phyloP scores from a whole-genome alignment of 2,113 vertebrate genomes.

The Muntiacus reevesi region DNA sequence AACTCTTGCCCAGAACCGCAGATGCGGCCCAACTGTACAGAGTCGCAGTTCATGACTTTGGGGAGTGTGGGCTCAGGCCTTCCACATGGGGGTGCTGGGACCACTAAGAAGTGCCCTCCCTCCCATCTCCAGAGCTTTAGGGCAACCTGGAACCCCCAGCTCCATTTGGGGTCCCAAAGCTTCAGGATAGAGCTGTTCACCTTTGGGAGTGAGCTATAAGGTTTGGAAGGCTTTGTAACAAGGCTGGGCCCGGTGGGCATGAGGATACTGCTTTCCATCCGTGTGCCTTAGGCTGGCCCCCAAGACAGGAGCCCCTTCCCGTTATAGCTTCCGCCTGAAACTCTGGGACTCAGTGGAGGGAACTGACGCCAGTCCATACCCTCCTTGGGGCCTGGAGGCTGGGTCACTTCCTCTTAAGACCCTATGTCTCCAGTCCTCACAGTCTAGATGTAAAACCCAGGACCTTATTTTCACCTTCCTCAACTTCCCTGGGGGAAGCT shows the following conservation, averaged over 20 bases:
- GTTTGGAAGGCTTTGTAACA: neutral
- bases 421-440: neutral
- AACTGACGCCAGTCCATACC: neutral
- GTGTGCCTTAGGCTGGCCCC: too few relatives aligned
- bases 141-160: neutral
- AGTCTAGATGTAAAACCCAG: neutral
- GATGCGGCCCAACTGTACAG: neutral
- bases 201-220: neutral
- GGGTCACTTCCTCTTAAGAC: neutral
- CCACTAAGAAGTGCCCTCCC: neutral
- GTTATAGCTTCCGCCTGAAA: neutral
- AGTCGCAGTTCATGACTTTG: neutral
- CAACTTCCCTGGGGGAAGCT: neutral
- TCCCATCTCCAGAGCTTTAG: neutral
- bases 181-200: neutral
- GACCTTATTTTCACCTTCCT: neutral
- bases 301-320: neutral
- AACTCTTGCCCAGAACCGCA: neutral
- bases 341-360: neutral
- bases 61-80: neutral
- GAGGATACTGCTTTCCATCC: neutral
- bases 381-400: neutral
- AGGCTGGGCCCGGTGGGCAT: neutral
- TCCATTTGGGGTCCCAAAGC: neutral
- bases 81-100: neutral